Conservation (phyloP, 2,113 vertebrate species). For the Lichenostomus cassidix region DNA sequence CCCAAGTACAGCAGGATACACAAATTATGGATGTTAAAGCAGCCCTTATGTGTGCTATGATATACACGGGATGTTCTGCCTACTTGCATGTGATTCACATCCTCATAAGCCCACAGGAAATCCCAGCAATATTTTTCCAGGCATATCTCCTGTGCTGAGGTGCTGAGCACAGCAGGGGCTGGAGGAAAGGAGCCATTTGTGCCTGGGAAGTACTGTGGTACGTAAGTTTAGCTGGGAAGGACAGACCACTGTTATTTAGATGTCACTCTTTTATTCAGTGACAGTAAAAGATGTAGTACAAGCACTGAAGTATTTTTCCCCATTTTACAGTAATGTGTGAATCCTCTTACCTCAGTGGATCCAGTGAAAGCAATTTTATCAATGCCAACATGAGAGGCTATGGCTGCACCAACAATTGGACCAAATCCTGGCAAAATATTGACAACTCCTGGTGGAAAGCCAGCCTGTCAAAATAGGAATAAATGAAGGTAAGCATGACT, state of each 20-base stretch:
- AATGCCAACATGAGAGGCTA: slow-evolving; percentile 92
- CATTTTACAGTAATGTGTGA: background rate
- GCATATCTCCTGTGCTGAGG: slow-evolving; percentile 47
- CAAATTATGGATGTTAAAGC: background rate
- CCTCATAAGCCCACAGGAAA: slow-evolving; percentile 64
- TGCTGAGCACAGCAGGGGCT: slow-evolving; percentile 38
- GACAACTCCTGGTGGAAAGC: slow-evolving; percentile 97
- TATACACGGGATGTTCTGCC: slow-evolving; percentile 19
- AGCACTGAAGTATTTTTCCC: background rate
- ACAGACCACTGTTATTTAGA: background rate
- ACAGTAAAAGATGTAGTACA: background rate
- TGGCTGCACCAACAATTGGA: slow-evolving; percentile 92
- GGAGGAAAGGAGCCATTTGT: slow-evolving; percentile 4
- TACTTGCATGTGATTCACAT: slow-evolving; percentile 56
- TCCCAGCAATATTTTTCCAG: slow-evolving; percentile 64
- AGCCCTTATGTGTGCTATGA: slow-evolving; percentile 3
- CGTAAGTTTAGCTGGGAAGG: background rate
- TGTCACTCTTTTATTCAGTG: background rate
- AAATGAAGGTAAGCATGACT: slow-evolving; percentile 77
- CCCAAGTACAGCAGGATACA: background rate
- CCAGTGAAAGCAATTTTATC: slow-evolving; percentile 99
- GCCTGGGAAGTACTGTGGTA: background rate
- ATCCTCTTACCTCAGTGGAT: slow-evolving; percentile 90
- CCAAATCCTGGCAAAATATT: slow-evolving; percentile 99
- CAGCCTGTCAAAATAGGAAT: slow-evolving; percentile 87